Evolutionary conservation across 2,888 invertebrate genomes (phyloP).

Genomic region (Malacosoma neustria): DNA sequence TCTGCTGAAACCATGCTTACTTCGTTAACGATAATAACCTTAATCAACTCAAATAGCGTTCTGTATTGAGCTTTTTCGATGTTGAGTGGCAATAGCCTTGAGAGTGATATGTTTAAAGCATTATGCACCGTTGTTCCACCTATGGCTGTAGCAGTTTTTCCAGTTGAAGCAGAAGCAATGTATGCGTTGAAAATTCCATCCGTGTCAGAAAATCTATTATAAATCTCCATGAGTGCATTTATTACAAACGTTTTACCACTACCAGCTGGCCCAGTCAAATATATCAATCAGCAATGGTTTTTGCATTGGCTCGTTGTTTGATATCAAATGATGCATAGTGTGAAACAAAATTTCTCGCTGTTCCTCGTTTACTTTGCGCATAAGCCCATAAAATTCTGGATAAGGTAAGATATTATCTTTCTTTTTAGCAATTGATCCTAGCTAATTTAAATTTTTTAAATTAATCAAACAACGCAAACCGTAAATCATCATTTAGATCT

Average conservation of each 20-base stretch:
- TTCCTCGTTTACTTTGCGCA: no score
- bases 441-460: no score
- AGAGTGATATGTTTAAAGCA: constrained; percentile 12
- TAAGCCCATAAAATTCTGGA: no score
- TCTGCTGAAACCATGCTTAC: constrained; percentile 19
- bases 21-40: constrained; percentile 17
- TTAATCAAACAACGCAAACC: constrained; percentile 10
- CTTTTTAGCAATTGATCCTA: no score
- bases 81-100: constrained; percentile 10
- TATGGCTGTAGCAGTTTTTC: constrained; percentile 29
- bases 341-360: no score
- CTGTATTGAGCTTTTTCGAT: constrained; percentile 11
- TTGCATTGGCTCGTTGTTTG: no score
- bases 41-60: constrained; percentile 11
- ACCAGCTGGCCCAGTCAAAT: background rate
- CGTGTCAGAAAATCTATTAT: constrained; percentile 24
- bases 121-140: constrained; percentile 25
- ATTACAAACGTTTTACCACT: constrained; percentile 12
- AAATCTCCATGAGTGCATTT: constrained; percentile 31
- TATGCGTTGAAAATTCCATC: constrained; percentile 29
- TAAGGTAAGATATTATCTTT: no score
- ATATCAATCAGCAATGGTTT: no score
- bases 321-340: no score
- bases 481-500: no score
- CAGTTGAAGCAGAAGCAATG: constrained; percentile 30